Evolutionary conservation across 2,113 vertebrate genomes (phyloP).

Genomic region (Larimichthys polyactis): DNA sequence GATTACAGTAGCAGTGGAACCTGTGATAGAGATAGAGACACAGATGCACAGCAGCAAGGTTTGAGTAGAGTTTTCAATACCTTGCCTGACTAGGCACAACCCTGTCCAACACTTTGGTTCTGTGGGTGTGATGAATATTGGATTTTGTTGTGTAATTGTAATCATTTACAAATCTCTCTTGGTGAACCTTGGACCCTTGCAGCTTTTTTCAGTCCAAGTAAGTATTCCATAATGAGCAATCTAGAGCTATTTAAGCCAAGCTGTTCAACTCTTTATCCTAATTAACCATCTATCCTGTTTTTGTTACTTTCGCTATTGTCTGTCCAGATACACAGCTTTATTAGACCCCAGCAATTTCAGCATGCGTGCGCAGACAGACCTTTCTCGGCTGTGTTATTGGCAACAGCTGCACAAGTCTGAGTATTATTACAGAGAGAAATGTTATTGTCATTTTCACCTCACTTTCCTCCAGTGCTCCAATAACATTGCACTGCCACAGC

Average conservation of each 20-base stretch:
- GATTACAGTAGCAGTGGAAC: too few relatives aligned
- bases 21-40: too few relatives aligned
- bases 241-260: not conserved
- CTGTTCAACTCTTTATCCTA: too few relatives aligned
- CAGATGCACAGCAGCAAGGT: too few relatives aligned
- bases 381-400: constrained; percentile 30
- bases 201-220: too few relatives aligned
- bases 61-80: too few relatives aligned
- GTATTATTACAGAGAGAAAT: constrained; percentile 20
- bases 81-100: too few relatives aligned
- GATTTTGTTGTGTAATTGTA: too few relatives aligned
- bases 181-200: too few relatives aligned
- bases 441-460: constrained; percentile 30
- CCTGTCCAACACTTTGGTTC: too few relatives aligned
- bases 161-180: too few relatives aligned
- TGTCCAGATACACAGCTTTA: not conserved
- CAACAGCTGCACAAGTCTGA: constrained; percentile 16
- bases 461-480: constrained; percentile 6
- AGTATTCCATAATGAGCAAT: not conserved
- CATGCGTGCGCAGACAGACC: not conserved
- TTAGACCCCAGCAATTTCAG: constrained; percentile 11
- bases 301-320: not conserved
- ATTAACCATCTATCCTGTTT: not conserved
- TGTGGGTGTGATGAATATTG: too few relatives aligned
- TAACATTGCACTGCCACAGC: not conserved